Evolutionary conservation across 2,113 vertebrate species (phyloP).

Genomic region (Onychostruthus taczanowskii): DNA sequence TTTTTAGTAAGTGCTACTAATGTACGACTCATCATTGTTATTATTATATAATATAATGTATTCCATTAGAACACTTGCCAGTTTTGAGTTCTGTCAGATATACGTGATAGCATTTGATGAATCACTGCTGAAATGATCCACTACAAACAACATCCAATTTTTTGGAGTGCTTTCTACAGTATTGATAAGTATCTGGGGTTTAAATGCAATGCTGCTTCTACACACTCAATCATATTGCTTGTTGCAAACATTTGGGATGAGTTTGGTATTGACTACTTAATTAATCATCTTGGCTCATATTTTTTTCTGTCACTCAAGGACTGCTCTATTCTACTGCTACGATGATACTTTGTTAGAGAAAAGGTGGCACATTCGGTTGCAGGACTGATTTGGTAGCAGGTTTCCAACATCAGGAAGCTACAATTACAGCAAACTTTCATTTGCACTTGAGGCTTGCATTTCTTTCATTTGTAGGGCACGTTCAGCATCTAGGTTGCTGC

Average conservation of each 20-base stretch:
- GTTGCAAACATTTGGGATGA: slow-evolving; percentile 47
- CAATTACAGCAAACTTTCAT: not conserved
- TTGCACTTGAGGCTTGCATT: not conserved
- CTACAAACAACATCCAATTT: slow-evolving; percentile 55
- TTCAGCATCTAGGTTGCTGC: not conserved
- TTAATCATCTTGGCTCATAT: slow-evolving; percentile 40
- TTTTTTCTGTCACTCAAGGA: slow-evolving; percentile 41
- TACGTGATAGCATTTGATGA: slow-evolving; percentile 56
- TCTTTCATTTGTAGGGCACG: not conserved
- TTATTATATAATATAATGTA: too few relatives aligned
- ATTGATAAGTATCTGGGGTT: slow-evolving; percentile 57
- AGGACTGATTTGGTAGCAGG: not conserved
- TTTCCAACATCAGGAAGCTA: not conserved
- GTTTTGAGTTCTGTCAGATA: slow-evolving; percentile 68
- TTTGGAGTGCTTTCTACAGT: slow-evolving; percentile 54
- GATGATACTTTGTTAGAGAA: not conserved
- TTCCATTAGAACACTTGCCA: slow-evolving; percentile 69
- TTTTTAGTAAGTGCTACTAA: slow-evolving; percentile 64
- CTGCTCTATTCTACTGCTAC: not conserved
- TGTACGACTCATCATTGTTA: slow-evolving; percentile 67
- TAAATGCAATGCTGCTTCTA: slow-evolving; percentile 25
- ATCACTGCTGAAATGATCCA: slow-evolving; percentile 64
- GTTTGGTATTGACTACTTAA: slow-evolving; percentile 54
- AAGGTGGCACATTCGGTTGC: not conserved
- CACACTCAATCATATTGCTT: slow-evolving; percentile 7